A percentile compares a stretch with the other conserved stretches of the same genome.
These are phyloP conservation scores for Anas platyrhynchos DNA, from an alignment of 2,113 vertebrate genomes.

Conservation along the genomic window DNA sequence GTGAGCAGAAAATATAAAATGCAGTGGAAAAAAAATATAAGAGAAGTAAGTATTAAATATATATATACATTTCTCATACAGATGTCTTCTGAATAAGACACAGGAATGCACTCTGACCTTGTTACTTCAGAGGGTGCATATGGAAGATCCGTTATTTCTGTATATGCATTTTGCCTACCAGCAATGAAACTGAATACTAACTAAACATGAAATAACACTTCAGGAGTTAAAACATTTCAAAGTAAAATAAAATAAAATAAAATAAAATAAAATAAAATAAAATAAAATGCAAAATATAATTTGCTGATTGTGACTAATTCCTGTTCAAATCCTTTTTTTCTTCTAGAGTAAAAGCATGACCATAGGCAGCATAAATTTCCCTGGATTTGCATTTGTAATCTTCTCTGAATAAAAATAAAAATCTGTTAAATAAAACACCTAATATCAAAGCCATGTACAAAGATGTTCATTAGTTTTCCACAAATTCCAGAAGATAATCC, in stretches of 20 bases:
- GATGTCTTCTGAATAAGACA: neutral
- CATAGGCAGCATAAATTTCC: neutral
- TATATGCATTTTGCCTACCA: neutral
- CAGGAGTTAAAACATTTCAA: neutral
- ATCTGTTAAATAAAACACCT: neutral
- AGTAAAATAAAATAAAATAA: neutral
- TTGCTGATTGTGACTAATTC: neutral
- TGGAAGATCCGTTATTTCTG: neutral
- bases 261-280: too few species aligned
- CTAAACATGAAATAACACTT: neutral
- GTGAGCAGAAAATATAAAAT: neutral
- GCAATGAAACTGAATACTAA: neutral
- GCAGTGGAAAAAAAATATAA: neutral
- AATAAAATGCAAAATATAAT: neutral
- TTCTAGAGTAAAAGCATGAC: neutral
- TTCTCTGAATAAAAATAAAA: neutral
- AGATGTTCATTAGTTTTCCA: neutral
- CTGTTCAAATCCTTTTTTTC: neutral
- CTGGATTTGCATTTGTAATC: neutral
- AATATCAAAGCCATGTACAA: neutral
- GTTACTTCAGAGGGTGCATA: neutral
- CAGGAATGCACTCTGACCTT: neutral
- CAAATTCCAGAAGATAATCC: neutral
- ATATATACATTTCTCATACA: neutral
- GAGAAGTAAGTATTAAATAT: neutral